Percentiles rank a stretch among this genome's conserved stretches.
Evolutionary conservation across 2,113 vertebrate species (phyloP).

Genomic region (Tenebrosternarchus preto): DNA sequence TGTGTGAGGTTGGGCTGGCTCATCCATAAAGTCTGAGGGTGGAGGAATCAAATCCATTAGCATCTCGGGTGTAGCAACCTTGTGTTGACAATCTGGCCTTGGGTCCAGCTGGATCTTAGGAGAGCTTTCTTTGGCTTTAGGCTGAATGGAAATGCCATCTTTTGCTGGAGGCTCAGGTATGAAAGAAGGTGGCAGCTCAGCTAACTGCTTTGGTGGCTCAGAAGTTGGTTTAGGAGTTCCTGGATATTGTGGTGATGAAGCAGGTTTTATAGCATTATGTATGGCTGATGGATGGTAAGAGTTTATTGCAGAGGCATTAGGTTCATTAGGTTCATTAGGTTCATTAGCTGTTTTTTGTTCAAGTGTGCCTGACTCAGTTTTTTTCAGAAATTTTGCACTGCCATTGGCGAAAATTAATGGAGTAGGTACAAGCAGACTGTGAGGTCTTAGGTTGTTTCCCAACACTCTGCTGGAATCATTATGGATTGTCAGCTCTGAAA

Average conservation of each 20-base stretch:
- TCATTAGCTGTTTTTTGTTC: constrained; percentile 9
- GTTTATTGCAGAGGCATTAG: constrained; percentile 30
- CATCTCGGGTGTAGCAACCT: constrained; percentile 27
- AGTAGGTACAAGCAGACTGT: constrained; percentile 42
- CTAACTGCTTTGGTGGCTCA: no score
- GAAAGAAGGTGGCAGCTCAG: constrained; percentile 45
- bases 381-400: constrained; percentile 18
- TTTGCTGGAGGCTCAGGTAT: constrained; percentile 46
- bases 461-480: constrained; percentile 33
- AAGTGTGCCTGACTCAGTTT: background rate
- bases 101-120: constrained; percentile 17
- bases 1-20: constrained; percentile 31
- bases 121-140: constrained; percentile 15
- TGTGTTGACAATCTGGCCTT: background rate
- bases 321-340: constrained; percentile 15
- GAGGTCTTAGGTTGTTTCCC: constrained; percentile 7
- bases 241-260: background rate
- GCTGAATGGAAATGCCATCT: background rate
- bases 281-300: constrained; percentile 16
- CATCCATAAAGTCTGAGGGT: constrained; percentile 76
- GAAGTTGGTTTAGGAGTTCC: background rate
- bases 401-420: constrained; percentile 54
- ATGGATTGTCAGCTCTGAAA: constrained; percentile 61
- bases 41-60: constrained; percentile 67
- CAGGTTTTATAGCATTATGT: background rate